Evolutionary conservation across 2,113 vertebrate species (phyloP).

Genomic region (Nycticebus coucang): DNA sequence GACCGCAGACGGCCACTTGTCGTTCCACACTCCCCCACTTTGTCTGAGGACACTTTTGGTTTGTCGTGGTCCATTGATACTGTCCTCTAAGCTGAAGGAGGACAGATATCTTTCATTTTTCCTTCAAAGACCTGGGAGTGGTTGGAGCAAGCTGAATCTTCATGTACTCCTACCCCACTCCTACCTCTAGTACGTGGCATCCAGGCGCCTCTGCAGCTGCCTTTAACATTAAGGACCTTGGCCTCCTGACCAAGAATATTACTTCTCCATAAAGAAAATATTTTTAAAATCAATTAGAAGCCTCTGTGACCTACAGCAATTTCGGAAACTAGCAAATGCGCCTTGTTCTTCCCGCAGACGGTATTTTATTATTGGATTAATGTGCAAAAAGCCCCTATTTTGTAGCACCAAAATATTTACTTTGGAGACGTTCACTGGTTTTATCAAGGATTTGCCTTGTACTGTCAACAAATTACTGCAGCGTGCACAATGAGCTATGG

Average conservation of each 20-base stretch:
- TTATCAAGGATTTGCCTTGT: slow-evolving; percentile 75
- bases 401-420: slow-evolving; percentile 76
- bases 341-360: slow-evolving; percentile 49
- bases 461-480: slow-evolving; percentile 74
- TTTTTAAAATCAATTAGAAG: slow-evolving; percentile 58
- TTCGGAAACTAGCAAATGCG: slow-evolving; percentile 66
- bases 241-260: slow-evolving; percentile 16
- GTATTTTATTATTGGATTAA: slow-evolving; percentile 80
- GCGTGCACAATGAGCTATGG: slow-evolving; percentile 54
- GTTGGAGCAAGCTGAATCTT: not conserved
- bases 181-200: not conserved
- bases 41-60: not conserved
- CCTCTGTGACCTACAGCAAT: slow-evolving; percentile 53
- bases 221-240: not conserved
- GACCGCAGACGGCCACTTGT: not conserved
- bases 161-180: not conserved
- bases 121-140: not conserved
- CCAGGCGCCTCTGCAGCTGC: not conserved
- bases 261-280: slow-evolving; percentile 61
- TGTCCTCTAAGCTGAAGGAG: not conserved
- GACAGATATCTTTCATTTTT: not conserved
- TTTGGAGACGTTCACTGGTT: slow-evolving; percentile 65
- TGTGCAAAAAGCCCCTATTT: slow-evolving; percentile 74
- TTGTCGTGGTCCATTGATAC: not conserved
- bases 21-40: not conserved